These are phyloP conservation scores for Tenthredo scrophulariae DNA, from an alignment of 2,888 invertebrate species.

Conservation along the genomic window DNA sequence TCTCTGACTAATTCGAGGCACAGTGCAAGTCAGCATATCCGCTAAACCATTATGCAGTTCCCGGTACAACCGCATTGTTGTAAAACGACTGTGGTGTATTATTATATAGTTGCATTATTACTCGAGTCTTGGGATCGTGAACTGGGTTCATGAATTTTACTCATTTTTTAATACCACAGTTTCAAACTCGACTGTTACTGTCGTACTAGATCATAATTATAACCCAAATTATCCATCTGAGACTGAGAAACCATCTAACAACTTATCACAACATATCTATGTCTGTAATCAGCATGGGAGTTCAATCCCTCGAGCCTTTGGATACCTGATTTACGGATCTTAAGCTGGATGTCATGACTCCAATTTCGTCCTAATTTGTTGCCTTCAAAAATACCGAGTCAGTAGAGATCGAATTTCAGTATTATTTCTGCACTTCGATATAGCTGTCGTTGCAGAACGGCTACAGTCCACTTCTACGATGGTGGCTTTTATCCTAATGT, in stretches of 20 bases:
- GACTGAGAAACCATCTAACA: not conserved
- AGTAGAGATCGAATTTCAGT: not conserved
- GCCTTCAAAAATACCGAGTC: not conserved
- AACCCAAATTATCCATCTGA: not conserved
- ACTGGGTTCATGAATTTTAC: not conserved
- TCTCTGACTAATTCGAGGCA: conserved; percentile 9
- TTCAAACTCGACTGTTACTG: not conserved
- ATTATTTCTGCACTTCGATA: not conserved
- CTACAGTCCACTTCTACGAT: not conserved
- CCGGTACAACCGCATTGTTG: conserved; percentile 21
- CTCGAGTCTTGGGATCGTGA: not conserved
- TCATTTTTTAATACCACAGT: not conserved
- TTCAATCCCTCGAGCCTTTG: not conserved
- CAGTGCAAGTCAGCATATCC: conserved; percentile 34
- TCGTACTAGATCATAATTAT: not conserved
- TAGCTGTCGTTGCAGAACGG: not conserved
- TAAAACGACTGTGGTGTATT: not conserved
- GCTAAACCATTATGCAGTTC: conserved; percentile 34
- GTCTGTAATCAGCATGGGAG: not conserved
- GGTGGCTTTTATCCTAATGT: not conserved
- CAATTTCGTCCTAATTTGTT: conserved; percentile 2
- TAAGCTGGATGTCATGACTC: not conserved
- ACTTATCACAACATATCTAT: not conserved
- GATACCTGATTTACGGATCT: not conserved
- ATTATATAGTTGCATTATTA: not conserved